These are phyloP conservation scores for Platycercus adscitus DNA, from an alignment of 2,113 vertebrate genomes.

Conservation along the genomic window DNA sequence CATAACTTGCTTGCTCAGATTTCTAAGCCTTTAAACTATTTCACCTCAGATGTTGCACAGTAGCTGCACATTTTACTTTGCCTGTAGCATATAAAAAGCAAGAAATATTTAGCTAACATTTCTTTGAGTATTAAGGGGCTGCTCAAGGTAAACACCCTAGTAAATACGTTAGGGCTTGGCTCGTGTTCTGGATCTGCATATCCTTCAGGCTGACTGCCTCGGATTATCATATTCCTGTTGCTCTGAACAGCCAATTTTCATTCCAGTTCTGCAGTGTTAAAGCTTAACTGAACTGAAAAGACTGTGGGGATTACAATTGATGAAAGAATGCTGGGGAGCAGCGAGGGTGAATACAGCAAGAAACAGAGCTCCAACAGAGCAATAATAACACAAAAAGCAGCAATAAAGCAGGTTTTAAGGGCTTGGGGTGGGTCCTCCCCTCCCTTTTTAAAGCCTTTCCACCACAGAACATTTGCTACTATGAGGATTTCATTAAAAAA, in stretches of 20 bases:
- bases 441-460: neutral
- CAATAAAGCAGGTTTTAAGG: neutral
- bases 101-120: neutral
- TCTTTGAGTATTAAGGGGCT: constrained; percentile 24
- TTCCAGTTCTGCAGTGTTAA: neutral
- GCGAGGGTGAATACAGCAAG: neutral
- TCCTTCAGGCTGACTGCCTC: constrained; percentile 1
- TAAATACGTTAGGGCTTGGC: neutral
- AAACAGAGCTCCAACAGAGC: neutral
- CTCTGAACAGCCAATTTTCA: constrained; percentile 14
- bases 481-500: neutral
- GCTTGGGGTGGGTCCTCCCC: neutral
- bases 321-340: neutral
- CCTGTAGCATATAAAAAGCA: neutral
- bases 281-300: constrained; percentile 15
- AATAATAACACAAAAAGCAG: neutral
- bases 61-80: neutral
- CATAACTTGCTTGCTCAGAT: neutral
- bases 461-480: neutral
- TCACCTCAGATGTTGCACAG: neutral
- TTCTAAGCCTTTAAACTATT: constrained; percentile 15
- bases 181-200: neutral
- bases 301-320: neutral
- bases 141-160: constrained; percentile 9
- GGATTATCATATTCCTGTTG: neutral